phyloP scores from a whole-genome alignment of 2,113 vertebrate genomes.

The Herpetotheres cachinnans region DNA sequence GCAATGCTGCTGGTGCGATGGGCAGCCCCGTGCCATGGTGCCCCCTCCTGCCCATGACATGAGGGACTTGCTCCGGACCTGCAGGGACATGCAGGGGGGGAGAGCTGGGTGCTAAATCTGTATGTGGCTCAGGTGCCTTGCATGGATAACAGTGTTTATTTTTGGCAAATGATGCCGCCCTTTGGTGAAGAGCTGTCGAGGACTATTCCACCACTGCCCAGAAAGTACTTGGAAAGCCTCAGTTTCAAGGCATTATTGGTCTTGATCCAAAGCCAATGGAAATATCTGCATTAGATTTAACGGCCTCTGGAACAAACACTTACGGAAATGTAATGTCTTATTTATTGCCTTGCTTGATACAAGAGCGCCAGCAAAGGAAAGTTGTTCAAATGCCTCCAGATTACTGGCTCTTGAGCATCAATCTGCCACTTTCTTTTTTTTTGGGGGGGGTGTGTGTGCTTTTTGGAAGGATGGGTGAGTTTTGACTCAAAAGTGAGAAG shows the following conservation, averaged over 20 bases:
- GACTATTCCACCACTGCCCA: neutral
- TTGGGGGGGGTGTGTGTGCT: neutral
- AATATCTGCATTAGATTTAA: neutral
- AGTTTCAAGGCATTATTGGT: neutral
- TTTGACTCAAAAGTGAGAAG: neutral
- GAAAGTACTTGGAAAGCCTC: neutral
- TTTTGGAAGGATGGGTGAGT: neutral
- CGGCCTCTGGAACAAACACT: neutral
- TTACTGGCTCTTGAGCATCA: neutral
- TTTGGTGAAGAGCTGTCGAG: neutral
- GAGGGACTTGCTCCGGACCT: neutral
- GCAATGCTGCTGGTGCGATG: rapidly evolving
- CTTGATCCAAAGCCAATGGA: neutral
- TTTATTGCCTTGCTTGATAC: neutral
- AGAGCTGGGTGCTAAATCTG: neutral
- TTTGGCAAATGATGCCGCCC: neutral
- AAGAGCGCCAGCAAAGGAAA: neutral
- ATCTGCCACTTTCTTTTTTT: neutral
- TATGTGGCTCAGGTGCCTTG: neutral
- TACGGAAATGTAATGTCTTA: neutral
- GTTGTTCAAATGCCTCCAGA: neutral
- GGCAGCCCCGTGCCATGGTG: rapidly evolving
- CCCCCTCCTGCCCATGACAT: neutral
- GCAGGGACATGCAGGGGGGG: neutral
- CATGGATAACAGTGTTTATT: neutral